Conservation (phyloP, 1,140 invertebrate genomes). For the Hycleus cichorii region DNA sequence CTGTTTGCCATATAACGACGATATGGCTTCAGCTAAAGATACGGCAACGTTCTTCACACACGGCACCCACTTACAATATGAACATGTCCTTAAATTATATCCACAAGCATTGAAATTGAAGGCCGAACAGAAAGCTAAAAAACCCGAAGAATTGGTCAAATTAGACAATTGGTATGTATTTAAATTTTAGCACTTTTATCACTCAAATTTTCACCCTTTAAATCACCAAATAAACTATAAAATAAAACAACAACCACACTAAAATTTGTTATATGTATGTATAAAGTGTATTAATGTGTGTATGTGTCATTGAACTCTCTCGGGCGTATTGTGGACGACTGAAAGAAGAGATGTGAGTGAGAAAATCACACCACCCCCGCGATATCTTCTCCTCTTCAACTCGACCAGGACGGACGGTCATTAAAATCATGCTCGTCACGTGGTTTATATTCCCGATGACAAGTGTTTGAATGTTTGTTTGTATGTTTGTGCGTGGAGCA, state of each 20-base stretch:
- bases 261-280: conserved; percentile 1
- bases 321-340: background rate
- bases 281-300: background rate
- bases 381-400: conserved; percentile 41
- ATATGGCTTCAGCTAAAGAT: conserved; percentile 75
- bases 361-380: conserved; percentile 49
- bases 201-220: background rate
- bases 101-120: conserved; percentile 79
- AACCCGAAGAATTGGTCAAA: conserved; percentile 87
- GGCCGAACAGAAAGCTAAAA: conserved; percentile 80
- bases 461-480: conserved; percentile 34
- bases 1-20: conserved; percentile 44
- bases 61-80: conserved; percentile 78
- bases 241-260: too few relatives aligned
- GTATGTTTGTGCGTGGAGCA: too few relatives aligned
- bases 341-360: conserved; percentile 41
- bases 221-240: too few relatives aligned
- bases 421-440: conserved; percentile 55
- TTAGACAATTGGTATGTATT: conserved; percentile 84
- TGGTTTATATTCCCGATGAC: conserved; percentile 48
- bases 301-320: conserved; percentile 44
- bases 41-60: conserved; percentile 85
- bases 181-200: background rate
- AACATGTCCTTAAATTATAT: conserved; percentile 81
- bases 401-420: conserved; percentile 44